These are phyloP conservation scores for Mastomys natalensis DNA, from an alignment of 2,113 vertebrate genomes.

Conservation along the genomic window DNA sequence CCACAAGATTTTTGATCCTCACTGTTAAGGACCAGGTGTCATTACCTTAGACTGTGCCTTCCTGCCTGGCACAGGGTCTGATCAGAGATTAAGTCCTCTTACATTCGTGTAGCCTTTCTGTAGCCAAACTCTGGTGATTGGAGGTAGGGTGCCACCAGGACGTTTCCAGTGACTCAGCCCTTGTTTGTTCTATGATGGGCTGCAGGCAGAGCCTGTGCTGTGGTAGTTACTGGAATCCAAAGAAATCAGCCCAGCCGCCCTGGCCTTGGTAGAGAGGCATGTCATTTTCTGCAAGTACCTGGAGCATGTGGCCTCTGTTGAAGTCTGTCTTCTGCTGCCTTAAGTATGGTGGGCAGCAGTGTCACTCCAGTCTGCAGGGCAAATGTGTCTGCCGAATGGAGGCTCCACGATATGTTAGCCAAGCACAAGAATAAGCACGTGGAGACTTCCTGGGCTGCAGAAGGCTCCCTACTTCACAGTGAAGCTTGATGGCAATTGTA, in stretches of 20 bases:
- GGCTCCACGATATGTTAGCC: not conserved
- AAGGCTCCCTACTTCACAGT: not conserved
- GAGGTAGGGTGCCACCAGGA: accelerated
- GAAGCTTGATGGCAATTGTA: not conserved
- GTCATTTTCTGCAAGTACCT: not conserved
- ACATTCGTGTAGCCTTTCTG: too few species aligned
- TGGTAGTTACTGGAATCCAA: not conserved
- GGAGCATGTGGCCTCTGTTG: not conserved
- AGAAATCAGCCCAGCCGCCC: not conserved
- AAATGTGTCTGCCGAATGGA: not conserved
- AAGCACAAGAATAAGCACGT: not conserved
- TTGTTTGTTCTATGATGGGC: too few species aligned
- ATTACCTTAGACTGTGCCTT: too few species aligned
- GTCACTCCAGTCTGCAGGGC: not conserved
- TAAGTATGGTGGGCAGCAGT: not conserved
- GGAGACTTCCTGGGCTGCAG: not conserved
- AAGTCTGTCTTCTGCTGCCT: not conserved
- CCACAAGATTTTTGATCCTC: not conserved
- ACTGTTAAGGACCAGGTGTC: too few species aligned
- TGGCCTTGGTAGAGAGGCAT: not conserved
- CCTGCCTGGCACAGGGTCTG: accelerated
- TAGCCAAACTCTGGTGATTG: too few species aligned
- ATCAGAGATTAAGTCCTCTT: not conserved
- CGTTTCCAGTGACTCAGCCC: too few species aligned
- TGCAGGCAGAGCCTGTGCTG: not conserved